These are phyloP conservation scores for Glyptemys insculpta DNA, from an alignment of 2,797 vertebrate genomes.

Conservation along the genomic window DNA sequence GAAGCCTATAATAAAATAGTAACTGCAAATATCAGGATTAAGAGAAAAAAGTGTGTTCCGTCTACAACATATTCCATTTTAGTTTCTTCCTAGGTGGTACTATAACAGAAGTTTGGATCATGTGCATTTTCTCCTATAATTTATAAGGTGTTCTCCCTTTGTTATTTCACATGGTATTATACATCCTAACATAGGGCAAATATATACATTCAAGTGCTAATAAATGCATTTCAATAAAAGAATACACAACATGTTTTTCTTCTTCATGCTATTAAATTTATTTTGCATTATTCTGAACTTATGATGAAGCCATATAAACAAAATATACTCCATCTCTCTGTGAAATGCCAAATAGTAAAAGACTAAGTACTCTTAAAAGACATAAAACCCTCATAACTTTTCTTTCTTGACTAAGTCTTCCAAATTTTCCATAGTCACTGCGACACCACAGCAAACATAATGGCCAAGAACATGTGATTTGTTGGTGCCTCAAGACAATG, in stretches of 20 bases:
- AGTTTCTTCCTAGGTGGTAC: background rate
- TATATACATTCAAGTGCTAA: background rate
- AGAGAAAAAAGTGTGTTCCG: background rate
- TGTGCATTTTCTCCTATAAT: background rate
- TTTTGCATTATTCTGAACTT: background rate
- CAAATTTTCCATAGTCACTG: background rate
- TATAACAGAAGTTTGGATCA: background rate
- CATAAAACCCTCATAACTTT: background rate
- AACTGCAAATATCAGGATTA: rapidly evolving
- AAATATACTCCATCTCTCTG: background rate
- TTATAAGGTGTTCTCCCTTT: background rate
- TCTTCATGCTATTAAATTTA: background rate
- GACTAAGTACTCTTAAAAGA: background rate
- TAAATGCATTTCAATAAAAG: background rate
- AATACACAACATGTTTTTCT: background rate
- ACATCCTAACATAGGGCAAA: background rate
- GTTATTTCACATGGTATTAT: background rate
- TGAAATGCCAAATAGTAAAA: background rate
- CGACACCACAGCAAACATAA: background rate
- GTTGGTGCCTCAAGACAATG: background rate
- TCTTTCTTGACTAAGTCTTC: background rate
- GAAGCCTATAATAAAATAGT: background rate
- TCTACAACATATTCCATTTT: background rate
- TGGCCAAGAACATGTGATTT: background rate
- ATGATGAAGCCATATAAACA: background rate